Conservation (phyloP, 2,113 vertebrate species). For the Epinephelus moara region DNA sequence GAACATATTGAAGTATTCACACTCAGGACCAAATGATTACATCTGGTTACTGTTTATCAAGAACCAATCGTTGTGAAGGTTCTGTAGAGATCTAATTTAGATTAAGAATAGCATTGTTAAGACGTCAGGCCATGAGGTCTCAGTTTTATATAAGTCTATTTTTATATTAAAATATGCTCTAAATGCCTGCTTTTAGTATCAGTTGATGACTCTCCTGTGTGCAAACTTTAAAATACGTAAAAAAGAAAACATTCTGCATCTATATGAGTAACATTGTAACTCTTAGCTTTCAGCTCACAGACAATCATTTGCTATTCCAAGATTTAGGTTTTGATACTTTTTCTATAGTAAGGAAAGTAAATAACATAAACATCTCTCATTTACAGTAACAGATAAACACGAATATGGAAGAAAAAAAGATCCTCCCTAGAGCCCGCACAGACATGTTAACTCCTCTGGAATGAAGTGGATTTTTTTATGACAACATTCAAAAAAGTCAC, state of each 20-base stretch:
- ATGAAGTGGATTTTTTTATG: constrained; percentile 18
- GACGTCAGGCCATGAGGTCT: background rate
- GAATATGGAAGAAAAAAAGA: background rate
- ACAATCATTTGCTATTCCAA: constrained; percentile 8
- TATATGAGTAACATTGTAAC: background rate
- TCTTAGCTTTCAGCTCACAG: background rate
- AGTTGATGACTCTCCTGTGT: constrained; percentile 12
- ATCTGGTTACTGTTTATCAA: background rate
- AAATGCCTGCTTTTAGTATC: constrained; percentile 2
- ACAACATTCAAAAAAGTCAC: constrained; percentile 11
- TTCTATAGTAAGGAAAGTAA: background rate
- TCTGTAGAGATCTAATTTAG: background rate
- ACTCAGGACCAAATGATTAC: background rate
- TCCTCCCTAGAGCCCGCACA: background rate
- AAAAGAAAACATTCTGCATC: constrained; percentile 18
- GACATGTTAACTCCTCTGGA: background rate
- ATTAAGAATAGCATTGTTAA: background rate
- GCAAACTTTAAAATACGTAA: constrained; percentile 25
- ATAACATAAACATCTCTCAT: constrained; percentile 10
- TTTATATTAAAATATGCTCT: background rate
- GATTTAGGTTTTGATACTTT: background rate
- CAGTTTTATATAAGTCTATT: background rate
- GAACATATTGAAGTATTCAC: background rate
- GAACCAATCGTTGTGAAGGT: background rate
- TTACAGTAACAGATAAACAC: constrained; percentile 15